phyloP scores from a whole-genome alignment of 2,888 invertebrate species.

The Sphinx pinastri region DNA sequence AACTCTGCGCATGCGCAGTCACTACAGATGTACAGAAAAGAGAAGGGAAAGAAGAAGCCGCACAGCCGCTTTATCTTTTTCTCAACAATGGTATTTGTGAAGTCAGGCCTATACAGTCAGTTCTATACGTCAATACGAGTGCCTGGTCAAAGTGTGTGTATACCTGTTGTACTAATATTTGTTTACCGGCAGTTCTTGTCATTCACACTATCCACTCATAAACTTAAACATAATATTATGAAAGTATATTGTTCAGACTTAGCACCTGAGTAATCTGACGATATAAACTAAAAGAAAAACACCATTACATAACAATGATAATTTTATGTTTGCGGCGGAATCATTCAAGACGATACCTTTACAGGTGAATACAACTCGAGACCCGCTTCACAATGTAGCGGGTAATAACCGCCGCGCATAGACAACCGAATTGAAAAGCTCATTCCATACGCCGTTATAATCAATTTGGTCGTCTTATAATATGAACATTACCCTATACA shows the following conservation, averaged over 20 bases:
- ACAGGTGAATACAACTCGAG: constrained; percentile 2
- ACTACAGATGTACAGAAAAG: no score
- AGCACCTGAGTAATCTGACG: not conserved
- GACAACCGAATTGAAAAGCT: not conserved
- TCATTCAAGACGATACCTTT: constrained; percentile 5
- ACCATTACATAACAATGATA: not conserved
- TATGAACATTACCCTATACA: not conserved
- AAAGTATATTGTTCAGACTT: not conserved
- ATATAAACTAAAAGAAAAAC: not conserved
- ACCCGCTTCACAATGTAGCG: not conserved
- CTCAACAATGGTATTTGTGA: no score
- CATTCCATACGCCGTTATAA: not conserved
- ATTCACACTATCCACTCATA: no score
- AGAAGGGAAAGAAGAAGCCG: no score
- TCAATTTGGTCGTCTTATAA: not conserved
- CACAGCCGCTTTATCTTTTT: no score
- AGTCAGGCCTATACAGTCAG: no score
- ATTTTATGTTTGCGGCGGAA: constrained; percentile 3
- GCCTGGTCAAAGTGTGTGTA: not conserved
- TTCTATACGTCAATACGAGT: no score
- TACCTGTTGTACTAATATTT: not conserved
- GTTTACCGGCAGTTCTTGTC: not conserved
- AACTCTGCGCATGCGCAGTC: no score
- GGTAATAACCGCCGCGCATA: no score
- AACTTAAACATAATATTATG: not conserved